Base-by-base conservation (phyloP, 2,888 invertebrate genomes). In the Cryptocheilus praepositus region DNA sequence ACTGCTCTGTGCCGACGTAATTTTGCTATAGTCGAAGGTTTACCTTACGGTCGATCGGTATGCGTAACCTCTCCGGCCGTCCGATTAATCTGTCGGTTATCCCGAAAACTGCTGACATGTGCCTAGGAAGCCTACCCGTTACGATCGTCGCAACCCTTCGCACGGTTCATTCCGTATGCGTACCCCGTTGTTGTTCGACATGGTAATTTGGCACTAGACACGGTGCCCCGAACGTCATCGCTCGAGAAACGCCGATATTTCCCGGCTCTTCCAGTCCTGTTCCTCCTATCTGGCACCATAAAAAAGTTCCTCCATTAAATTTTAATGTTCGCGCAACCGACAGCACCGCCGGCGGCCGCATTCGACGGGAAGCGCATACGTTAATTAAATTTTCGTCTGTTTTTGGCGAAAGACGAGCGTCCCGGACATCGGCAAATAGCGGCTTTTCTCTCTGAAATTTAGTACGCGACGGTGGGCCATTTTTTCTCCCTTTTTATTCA, bases 41-140 rank as follows among this genome's bases (percentile, higher is more conserved):
- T 56, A 56, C 56, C 21, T 44, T 43, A 44, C 44, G 43, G 19
- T 43, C 56, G 44, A 56, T 56, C 44, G 56, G 44, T 44, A 56
- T 56, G 1, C 36, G 56, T 44, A 56, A 21, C 56, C 56, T 21
- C 44, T 56, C 43, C 56, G 44, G 44, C 28, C 55, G 44, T 64
- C 57, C 63, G 44, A 57, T 63, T 56, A 59, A 64, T 53, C 60
- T 43, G 46, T 28, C 60, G 62, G 64, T 74, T 57, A 67, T 64
- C 66, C 54, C 49, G 61, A 73, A 74, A 68, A 74, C 59, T 74
- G 74, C 74, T 74, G 74, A 71, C 74, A 71, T 36, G 36, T 63
- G 16, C 58, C 28, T 22, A 21, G 44, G 44, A 56, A 44, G 22
- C 43, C 44, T n/a, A 15, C 44, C 1, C 3, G 7, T 13, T 7